phyloP scores from a whole-genome alignment of 2,113 vertebrate genomes.

The Zosterops lateralis region DNA sequence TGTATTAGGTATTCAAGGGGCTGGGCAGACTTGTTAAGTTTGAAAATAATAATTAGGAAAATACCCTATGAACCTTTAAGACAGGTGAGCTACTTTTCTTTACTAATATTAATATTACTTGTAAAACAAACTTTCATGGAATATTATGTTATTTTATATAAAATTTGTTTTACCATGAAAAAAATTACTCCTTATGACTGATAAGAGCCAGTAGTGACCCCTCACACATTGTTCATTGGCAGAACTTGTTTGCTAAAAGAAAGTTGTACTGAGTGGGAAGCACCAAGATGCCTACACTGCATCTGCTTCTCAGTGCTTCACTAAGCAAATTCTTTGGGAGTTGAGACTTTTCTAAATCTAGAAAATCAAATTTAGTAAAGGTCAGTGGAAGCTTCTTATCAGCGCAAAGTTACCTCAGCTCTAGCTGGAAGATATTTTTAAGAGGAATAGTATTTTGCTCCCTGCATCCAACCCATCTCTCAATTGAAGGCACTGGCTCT shows the following conservation, averaged over 20 bases:
- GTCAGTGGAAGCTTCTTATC: constrained; percentile 43
- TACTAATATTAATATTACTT: neutral
- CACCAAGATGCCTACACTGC: constrained; percentile 52
- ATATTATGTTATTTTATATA: neutral
- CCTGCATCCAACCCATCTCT: constrained; percentile 29
- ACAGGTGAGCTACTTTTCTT: neutral
- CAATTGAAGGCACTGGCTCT: neutral
- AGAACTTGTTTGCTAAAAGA: constrained; percentile 23
- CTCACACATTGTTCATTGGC: constrained; percentile 12
- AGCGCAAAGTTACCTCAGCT: constrained; percentile 20
- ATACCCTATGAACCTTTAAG: neutral
- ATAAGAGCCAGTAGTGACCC: constrained; percentile 1
- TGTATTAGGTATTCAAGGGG: neutral
- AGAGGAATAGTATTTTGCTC: constrained; percentile 28
- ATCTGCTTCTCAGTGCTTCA: constrained; percentile 55
- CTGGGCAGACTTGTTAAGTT: neutral
- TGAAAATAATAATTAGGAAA: neutral
- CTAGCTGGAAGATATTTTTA: constrained; percentile 40
- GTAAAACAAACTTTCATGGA: neutral
- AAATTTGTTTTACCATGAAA: neutral
- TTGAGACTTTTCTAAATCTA: constrained; percentile 47
- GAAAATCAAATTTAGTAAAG: constrained; percentile 57
- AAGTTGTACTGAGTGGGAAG: constrained; percentile 52
- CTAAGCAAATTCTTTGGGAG: constrained; percentile 35
- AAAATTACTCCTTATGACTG: neutral